Base-by-base conservation (phyloP, 1,140 invertebrate species). In the Diuraphis noxia region DNA sequence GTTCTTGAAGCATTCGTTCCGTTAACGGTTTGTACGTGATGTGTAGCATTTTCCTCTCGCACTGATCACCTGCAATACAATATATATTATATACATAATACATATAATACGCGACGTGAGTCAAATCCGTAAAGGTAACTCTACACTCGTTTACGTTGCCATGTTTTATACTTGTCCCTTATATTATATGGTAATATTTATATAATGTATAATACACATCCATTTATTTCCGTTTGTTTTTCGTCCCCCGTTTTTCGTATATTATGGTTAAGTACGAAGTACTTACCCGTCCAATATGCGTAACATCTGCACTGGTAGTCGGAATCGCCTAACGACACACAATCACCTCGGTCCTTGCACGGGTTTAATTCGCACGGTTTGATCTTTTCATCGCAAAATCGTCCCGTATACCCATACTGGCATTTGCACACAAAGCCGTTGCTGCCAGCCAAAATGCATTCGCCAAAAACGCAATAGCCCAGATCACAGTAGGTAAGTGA, bases 1-100 rank as follows among this genome's bases (percentile, higher is more conserved):
- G 96, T 93, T 97, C 96, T 93, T 97, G 96, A 10, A 97, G 94
- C 96, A 97, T 97, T 40, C 96, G 93, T 91, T 97, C 95, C 77
- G 96, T 96, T 40, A 96, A 93, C 5, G 96, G 96, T 92, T 96
- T 96, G 93, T 95, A 96, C 3, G 96, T 96, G 92, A 96, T 96
- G 92, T 95, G 94, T 91, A 95, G 93, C 94, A 96, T 95, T 43
- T 95, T 93, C 86, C 95, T 93, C 93, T 97, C 94, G 94, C 96
- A 95, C 93, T 95, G 93, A 30, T 94, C 92, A 40, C 95, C 95
- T 95, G 34, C 17, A 92, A 92, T 92, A 95, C 96, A 52, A n/a
- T 72, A 63, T n/a, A 63, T 63, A n/a, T 63, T 5, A 81, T 21
- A 81, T 17, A 36, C 34, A 85, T 34, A 34, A 8, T n/a, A n/a